Percentiles rank a stretch among this genome's conserved stretches.
phyloP scores from a whole-genome alignment of 1,140 invertebrate species.

The Calephelis nemesis region DNA sequence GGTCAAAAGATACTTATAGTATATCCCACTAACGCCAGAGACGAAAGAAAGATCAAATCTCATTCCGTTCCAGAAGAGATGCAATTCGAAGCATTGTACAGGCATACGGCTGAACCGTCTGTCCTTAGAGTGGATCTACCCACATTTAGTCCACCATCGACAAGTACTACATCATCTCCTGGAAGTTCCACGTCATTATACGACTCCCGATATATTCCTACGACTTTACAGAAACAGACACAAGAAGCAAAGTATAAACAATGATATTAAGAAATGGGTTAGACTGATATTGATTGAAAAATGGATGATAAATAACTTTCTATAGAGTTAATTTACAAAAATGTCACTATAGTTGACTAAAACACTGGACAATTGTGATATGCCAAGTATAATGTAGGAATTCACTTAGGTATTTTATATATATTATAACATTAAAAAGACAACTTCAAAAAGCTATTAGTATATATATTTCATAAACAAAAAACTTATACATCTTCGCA shows the following conservation, averaged over 20 bases:
- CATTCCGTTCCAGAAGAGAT: slow-evolving; percentile 48
- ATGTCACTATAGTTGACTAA: too few species aligned
- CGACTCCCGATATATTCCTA: slow-evolving; percentile 47
- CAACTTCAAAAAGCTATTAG: too few species aligned
- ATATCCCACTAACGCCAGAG: slow-evolving; percentile 72
- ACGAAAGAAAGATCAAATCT: slow-evolving; percentile 72
- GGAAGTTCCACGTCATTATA: slow-evolving; percentile 16
- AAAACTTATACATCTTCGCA: too few species aligned
- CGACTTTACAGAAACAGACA: slow-evolving; percentile 34
- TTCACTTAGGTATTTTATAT: too few species aligned
- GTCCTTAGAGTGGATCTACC: not conserved
- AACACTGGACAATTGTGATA: too few species aligned
- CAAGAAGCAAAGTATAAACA: not conserved
- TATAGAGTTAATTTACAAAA: too few species aligned
- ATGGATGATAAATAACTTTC: not conserved
- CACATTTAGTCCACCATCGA: slow-evolving; percentile 9
- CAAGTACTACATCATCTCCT: slow-evolving; percentile 8
- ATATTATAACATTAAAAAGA: too few species aligned
- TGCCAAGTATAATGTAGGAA: too few species aligned
- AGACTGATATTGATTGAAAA: not conserved
- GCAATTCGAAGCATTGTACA: slow-evolving; percentile 25
- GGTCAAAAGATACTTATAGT: slow-evolving; percentile 75
- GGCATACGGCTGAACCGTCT: slow-evolving; percentile 2
- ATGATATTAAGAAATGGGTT: not conserved
- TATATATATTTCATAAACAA: too few species aligned